Conservation (phyloP, 2,113 vertebrate genomes). For the Rafetus swinhoei region DNA sequence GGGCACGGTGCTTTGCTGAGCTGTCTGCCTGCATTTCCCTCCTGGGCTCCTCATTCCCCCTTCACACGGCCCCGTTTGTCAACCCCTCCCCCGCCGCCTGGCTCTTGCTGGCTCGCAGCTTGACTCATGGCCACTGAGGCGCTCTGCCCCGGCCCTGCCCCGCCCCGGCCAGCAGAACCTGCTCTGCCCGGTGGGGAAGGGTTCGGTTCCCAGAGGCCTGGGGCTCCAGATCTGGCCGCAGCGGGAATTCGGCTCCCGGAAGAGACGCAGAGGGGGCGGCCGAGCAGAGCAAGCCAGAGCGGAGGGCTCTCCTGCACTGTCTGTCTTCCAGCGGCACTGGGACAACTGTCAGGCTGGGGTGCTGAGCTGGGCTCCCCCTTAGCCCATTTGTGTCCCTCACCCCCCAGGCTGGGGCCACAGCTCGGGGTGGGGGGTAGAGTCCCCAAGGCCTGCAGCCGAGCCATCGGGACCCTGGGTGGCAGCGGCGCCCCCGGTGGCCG, state of each 20-base stretch:
- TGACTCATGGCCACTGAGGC: not conserved
- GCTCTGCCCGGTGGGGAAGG: not conserved
- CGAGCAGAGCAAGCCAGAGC: not conserved
- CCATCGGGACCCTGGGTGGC: too few relatives aligned
- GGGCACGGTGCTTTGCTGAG: rapidly evolving
- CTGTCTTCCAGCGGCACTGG: too few relatives aligned
- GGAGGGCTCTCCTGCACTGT: too few relatives aligned
- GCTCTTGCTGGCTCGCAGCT: not conserved
- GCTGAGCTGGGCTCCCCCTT: too few relatives aligned
- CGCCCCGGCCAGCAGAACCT: not conserved
- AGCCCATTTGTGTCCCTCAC: too few relatives aligned
- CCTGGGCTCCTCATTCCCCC: not conserved
- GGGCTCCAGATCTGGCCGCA: not conserved
- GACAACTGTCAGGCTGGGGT: too few relatives aligned
- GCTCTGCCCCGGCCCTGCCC: not conserved
- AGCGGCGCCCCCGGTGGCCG: too few relatives aligned
- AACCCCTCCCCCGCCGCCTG: not conserved
- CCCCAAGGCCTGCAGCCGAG: too few relatives aligned
- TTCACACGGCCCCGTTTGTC: too few relatives aligned
- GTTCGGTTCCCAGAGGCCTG: not conserved
- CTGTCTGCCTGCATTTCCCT: not conserved
- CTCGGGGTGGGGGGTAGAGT: too few relatives aligned
- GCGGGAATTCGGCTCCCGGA: not conserved
- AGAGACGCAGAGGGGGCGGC: not conserved
- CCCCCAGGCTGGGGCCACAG: too few relatives aligned